Conservation (phyloP, 2,797 vertebrate genomes). For the Anabacerthia variegaticeps region DNA sequence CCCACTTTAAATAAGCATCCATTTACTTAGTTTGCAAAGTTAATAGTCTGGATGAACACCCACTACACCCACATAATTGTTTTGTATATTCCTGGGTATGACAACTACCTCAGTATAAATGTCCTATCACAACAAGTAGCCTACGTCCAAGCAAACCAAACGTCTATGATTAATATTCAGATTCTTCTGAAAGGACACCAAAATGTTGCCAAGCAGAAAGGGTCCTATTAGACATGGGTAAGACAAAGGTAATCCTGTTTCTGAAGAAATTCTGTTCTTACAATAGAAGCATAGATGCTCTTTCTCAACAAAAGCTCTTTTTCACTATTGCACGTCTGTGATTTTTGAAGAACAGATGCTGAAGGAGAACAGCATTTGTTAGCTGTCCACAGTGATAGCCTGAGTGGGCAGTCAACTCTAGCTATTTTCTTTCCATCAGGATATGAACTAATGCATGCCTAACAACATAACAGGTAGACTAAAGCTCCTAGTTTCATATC, state of each 20-base stretch:
- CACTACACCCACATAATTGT: neutral
- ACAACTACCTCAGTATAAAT: neutral
- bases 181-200: neutral
- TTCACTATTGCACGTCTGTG: rapidly evolving
- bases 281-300: neutral
- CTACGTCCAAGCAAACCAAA: neutral
- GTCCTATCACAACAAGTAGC: neutral
- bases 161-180: neutral
- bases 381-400: neutral
- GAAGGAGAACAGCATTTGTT: neutral
- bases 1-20: neutral
- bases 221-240: neutral
- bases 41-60: neutral
- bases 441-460: neutral
- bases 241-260: neutral
- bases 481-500: neutral
- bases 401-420: neutral
- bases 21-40: neutral
- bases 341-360: neutral
- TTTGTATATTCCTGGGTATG: neutral
- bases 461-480: neutral
- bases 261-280: neutral
- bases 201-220: neutral
- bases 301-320: neutral
- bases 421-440: neutral